Evolutionary conservation across 2,888 invertebrate genomes (phyloP), one percentile per base, ranked within the genome.

Genomic region (Kuschelorhynchus macadamiae): DNA sequence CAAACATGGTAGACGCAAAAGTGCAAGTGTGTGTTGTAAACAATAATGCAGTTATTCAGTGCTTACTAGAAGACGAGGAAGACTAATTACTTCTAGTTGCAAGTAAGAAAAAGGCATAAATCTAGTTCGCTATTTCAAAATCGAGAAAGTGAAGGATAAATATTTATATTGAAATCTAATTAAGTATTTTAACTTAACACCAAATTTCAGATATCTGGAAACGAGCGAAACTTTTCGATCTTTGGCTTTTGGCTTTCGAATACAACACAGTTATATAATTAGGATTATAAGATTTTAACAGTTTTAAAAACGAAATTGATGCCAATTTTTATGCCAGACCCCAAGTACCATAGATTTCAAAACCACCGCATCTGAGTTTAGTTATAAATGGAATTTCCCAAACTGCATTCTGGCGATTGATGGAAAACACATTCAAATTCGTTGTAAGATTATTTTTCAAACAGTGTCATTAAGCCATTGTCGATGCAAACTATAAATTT

Each of bases 161-260:
- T 12, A 12, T 39, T 39, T 4, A 3, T 14, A 39, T 20, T 25
- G 25, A 25, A 25, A 25, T 7, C 25, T 25, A 25, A 25, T 25
- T n/a, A n/a, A n/a, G n/a, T 25, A 25, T 25, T 7, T 25, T 25
- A 25, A 25, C 25, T 25, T 25, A 25, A 25, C 25, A 25, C 3
- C 3, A 3, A 25, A 25, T 61, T 61, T 47, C 61, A 67, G 67
- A 32, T 67, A 57, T 14, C 62, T 63, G 53, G 57, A 46, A n/a
- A 63, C 65, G 11, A 57, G 65, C 25, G 66, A 66, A 39, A 44
- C 66, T 12, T 60, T 53, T 21, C 16, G 39, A 12, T 66, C 66
- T 8, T 25, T 66, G 44, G 36, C 66, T 17, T 66, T 66, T 53
- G 44, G 36, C 16, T 66, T 44, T 53, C 57, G 53, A 18, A 60